Evolutionary conservation across 2,113 vertebrate genomes (phyloP).

Genomic region (Regulus satrapa): DNA sequence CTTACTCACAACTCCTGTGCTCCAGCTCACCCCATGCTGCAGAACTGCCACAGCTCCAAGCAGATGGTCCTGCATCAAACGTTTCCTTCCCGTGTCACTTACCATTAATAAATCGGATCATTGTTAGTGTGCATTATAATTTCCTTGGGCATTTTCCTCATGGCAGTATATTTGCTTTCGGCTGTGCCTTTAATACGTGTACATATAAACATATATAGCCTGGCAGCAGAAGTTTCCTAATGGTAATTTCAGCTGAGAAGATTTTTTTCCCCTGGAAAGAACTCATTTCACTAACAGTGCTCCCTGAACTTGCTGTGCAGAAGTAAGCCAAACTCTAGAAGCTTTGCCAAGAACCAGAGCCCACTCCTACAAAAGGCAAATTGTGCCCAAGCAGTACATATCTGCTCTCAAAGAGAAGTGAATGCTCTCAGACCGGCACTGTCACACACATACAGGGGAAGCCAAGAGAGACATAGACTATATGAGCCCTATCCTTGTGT

Average conservation of each 20-base stretch:
- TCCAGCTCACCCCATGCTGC: not conserved
- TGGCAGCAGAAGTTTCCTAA: not conserved
- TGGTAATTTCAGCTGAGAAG: not conserved
- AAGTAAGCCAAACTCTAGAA: not conserved
- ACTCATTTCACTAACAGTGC: not conserved
- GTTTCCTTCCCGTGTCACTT: not conserved
- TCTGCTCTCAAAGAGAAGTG: not conserved
- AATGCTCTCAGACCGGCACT: not conserved
- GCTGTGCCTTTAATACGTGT: not conserved
- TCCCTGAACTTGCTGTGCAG: not conserved
- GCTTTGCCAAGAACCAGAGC: not conserved
- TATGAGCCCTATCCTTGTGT: not conserved
- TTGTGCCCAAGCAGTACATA: not conserved
- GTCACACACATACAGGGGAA: fast-evolving
- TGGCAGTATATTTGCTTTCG: not conserved
- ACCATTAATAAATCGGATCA: constrained; percentile 46
- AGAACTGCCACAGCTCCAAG: constrained; percentile 14
- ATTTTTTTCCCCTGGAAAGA: not conserved
- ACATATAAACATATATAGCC: not conserved
- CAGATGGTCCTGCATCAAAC: constrained; percentile 45
- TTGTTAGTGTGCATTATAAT: not conserved
- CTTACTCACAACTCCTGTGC: not conserved
- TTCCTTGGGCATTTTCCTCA: not conserved
- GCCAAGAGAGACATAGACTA: not conserved
- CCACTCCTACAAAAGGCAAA: not conserved